Evolutionary conservation across 2,888 invertebrate genomes (phyloP), one percentile per base, ranked within the genome.

Genomic region (Drosophila cognata): DNA sequence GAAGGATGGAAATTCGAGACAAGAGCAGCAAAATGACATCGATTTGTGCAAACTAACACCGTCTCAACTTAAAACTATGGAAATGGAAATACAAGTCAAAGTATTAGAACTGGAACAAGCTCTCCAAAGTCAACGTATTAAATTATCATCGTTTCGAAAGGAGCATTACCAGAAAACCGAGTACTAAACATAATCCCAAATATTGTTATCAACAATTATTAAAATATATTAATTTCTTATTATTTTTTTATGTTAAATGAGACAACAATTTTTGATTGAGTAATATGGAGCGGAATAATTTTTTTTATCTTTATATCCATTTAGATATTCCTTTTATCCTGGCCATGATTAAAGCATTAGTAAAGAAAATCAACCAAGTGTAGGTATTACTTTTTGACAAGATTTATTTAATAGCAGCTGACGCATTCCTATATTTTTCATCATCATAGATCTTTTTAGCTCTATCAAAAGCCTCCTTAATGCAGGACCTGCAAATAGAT

Each of bases 11-110:
- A 95, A 97, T 79, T 96, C 97, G 89, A 95, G 97, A 74, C 95
- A 98, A 48, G 96, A 98, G 89, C 98, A 98, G 90, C 95, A 94
- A 96, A 98, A 97, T 90, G 96, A 98, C 63, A 94, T 98, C 83
- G 99, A 99, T 94, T 96, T 99, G 88, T 96, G 97, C 3, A 96
- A 97, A 81, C 93, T 99, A 76, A 96, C 97, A 50, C 94, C 99
- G 77, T 99, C 99, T 92, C 98, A 98, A 92, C 97, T 99, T 2
- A 99, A 99, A 91, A 96, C 97, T 43, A 94, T 98, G 85, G 99
- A 99, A 94, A 99, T 99, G 98, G 99, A 99, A 93, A 96, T 98
- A 80, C 99, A 99, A 94, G 98, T 99, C 51, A 96, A 97, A 89
- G 97, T 99, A 70, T 94, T 99, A 79, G 98, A 99, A 94, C 94